Evolutionary conservation across 2,113 vertebrate species (phyloP).

Genomic region (Glaucomys volans): DNA sequence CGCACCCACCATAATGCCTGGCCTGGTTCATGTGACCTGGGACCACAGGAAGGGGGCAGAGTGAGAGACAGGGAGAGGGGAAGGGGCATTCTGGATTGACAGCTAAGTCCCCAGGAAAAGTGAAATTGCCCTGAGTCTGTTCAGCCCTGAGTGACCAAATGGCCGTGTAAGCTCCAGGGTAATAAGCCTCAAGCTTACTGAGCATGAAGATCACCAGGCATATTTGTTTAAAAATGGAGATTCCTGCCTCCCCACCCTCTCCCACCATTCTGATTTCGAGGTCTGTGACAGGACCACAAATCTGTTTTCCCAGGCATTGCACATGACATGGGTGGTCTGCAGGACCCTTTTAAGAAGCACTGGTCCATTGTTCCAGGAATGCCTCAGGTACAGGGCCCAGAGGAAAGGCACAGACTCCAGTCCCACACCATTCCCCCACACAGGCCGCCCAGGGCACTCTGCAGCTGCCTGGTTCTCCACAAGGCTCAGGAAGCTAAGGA

Average conservation of each 20-base stretch:
- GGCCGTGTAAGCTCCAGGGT: rapidly evolving
- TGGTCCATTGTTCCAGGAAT: not conserved
- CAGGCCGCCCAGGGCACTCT: not conserved
- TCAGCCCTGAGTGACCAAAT: not conserved
- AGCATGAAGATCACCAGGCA: not conserved
- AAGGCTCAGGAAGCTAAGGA: not conserved
- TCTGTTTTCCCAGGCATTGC: not conserved
- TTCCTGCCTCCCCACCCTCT: not conserved
- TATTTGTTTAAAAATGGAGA: not conserved
- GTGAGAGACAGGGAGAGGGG: not conserved
- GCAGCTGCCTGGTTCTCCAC: not conserved
- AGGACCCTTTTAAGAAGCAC: not conserved
- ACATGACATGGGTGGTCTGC: not conserved
- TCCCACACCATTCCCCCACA: not conserved
- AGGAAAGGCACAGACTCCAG: not conserved
- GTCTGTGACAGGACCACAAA: not conserved
- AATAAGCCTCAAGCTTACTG: not conserved
- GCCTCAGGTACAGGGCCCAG: too few species aligned
- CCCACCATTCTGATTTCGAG: not conserved
- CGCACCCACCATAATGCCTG: not conserved
- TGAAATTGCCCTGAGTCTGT: rapidly evolving
- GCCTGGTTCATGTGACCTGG: not conserved
- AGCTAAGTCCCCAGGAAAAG: not conserved
- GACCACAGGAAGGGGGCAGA: not conserved
- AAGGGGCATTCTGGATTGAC: not conserved